Base-by-base conservation (phyloP, 2,797 vertebrate genomes). In the Melanotaenia pygmaea region DNA sequence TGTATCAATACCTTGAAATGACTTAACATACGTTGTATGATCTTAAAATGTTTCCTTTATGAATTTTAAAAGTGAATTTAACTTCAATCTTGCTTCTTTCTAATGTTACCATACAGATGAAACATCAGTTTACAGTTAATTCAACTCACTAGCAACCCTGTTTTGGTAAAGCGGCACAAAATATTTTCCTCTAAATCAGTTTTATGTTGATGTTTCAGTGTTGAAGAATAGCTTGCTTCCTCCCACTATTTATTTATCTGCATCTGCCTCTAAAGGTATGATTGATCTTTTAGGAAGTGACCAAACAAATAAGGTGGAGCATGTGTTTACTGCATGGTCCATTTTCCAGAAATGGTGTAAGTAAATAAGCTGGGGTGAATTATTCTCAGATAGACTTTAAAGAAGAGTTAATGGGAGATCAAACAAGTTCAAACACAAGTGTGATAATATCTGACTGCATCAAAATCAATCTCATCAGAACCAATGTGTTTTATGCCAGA, bases 401-500 rank as follows among this genome's bases (percentile, higher is more conserved):
- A 69, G 18, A 51, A 38, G 40, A 50, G 57, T 34, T 62, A 6
- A 60, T 38, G 35, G 30, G 16, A 67, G 34, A 57, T 56, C 30
- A 76, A 66, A 62, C 5, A 22, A 22, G 11, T 65, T 69, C 34
- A 34, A 59, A 45, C 30, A 64, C 34, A 70, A 70, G 43, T 45
- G 51, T 60, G 59, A 72, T 79, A 11, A 67, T 30, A 35, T 51
- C n/a, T 11, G 58, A 54, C 28, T 38, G 64, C 4, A 18, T 77
- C 59, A 59, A 64, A 80, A 67, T 71, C 43, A 61, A 69, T 47
- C 30, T 68, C 10, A 38, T 74, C 67, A 62, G 32, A 65, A 59
- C 51, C 66, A 59, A 67, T 72, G 71, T 80, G 77, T 70, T 70
- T 72, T 43, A 63, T 34, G 70, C 47, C 82, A 70, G 72, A 77